Evolutionary conservation across 2,888 invertebrate genomes (phyloP).

Genomic region (Pheosia tremula): DNA sequence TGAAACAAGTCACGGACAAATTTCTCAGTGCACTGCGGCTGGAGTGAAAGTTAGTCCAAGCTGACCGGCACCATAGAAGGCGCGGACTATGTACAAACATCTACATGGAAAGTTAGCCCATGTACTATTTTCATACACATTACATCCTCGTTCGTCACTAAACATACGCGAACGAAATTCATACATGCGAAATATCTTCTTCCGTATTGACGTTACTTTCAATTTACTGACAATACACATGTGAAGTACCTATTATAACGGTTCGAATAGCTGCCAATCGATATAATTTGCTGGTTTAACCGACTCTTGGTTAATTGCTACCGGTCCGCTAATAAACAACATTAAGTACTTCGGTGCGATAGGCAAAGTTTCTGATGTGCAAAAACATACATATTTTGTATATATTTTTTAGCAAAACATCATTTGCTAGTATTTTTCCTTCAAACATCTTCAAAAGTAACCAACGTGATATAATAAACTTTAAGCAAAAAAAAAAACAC

Average conservation of each 20-base stretch:
- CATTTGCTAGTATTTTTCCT: not conserved
- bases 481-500: no score
- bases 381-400: not conserved
- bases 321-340: not conserved
- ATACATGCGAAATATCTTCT: not conserved
- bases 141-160: not conserved
- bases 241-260: not conserved
- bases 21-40: slow-evolving; percentile 13
- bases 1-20: not conserved
- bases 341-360: not conserved
- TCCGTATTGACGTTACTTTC: not conserved
- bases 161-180: not conserved
- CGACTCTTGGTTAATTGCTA: not conserved
- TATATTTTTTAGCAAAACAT: slow-evolving; percentile 18
- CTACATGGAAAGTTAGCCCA: slow-evolving; percentile 39
- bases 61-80: slow-evolving; percentile 27
- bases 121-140: slow-evolving; percentile 7
- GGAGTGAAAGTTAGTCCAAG: slow-evolving; percentile 39
- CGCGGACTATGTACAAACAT: slow-evolving; percentile 28
- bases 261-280: not conserved
- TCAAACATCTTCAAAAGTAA: no score
- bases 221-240: not conserved
- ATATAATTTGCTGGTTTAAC: not conserved
- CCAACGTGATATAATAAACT: no score
- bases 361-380: slow-evolving; percentile 12